These are phyloP conservation scores for Saiga tatarica DNA, from an alignment of 2,113 vertebrate species.

Conservation along the genomic window DNA sequence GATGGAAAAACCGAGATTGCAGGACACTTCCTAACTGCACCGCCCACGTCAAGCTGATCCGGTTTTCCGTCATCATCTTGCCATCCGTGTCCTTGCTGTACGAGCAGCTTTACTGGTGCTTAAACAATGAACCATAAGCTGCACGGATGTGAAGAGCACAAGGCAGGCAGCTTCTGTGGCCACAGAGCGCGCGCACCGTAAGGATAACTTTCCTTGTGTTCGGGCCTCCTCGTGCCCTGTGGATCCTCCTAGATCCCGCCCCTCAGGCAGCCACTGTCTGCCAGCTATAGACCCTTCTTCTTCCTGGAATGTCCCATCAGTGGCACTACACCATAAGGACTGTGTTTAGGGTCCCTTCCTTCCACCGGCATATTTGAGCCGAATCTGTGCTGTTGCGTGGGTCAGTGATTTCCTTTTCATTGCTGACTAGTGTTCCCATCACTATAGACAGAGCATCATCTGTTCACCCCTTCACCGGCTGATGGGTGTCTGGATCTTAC, in stretches of 20 bases:
- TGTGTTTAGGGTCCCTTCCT: not conserved
- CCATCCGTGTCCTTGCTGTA: not conserved
- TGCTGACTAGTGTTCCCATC: rapidly evolving
- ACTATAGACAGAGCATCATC: rapidly evolving
- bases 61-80: not conserved
- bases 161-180: not conserved
- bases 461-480: rapidly evolving
- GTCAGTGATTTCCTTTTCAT: no score
- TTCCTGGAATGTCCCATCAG: rapidly evolving
- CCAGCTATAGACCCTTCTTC: rapidly evolving
- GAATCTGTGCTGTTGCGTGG: not conserved
- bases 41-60: rapidly evolving
- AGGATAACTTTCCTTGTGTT: rapidly evolving
- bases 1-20: rapidly evolving
- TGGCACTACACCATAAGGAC: rapidly evolving
- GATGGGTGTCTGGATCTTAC: not conserved
- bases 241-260: rapidly evolving
- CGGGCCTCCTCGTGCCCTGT: not conserved
- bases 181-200: rapidly evolving
- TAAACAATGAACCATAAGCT: rapidly evolving
- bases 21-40: rapidly evolving
- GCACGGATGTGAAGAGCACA: rapidly evolving
- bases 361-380: rapidly evolving
- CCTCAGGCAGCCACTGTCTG: not conserved
- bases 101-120: no score